These are phyloP conservation scores for Batillaria attramentaria DNA, from an alignment of 1,140 invertebrate species.

Conservation along the genomic window DNA sequence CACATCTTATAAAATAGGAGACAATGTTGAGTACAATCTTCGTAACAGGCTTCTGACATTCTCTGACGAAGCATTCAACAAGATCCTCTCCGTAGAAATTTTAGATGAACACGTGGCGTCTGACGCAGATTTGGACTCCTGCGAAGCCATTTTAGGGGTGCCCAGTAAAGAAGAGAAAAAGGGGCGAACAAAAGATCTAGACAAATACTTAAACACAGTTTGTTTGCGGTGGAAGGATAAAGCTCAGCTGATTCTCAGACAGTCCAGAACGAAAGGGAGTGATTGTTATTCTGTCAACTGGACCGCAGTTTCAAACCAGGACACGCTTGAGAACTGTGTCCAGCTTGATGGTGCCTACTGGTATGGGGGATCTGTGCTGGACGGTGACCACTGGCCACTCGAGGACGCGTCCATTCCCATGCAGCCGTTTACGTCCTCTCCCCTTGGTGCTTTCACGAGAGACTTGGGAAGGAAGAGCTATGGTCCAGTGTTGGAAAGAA, in stretches of 20 bases:
- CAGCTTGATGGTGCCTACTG: constrained; percentile 51
- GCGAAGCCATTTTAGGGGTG: neutral
- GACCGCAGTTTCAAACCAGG: constrained; percentile 41
- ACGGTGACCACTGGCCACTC: constrained; percentile 72
- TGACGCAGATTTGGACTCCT: neutral
- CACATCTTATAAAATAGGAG: neutral
- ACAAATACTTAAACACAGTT: neutral
- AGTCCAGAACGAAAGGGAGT: constrained; percentile 20
- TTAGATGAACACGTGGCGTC: neutral
- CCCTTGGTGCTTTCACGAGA: constrained; percentile 13
- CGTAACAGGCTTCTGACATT: neutral
- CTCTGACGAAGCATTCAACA: neutral
- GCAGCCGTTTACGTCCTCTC: constrained; percentile 54
- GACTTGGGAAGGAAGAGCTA: constrained; percentile 33
- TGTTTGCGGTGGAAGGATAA: constrained; percentile 28
- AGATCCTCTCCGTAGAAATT: neutral
- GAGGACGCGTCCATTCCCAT: constrained; percentile 55
- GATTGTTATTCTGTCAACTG: constrained; percentile 56
- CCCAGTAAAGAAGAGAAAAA: too few species aligned
- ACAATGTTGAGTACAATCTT: neutral
- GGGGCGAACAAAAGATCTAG: neutral
- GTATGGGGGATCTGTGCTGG: constrained; percentile 70
- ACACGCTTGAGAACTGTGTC: constrained; percentile 56
- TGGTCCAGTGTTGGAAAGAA: constrained; percentile 61
- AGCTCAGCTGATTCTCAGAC: constrained; percentile 31